phyloP scores from a whole-genome alignment of 1,140 invertebrate genomes.

The Scaptomyza hsui region DNA sequence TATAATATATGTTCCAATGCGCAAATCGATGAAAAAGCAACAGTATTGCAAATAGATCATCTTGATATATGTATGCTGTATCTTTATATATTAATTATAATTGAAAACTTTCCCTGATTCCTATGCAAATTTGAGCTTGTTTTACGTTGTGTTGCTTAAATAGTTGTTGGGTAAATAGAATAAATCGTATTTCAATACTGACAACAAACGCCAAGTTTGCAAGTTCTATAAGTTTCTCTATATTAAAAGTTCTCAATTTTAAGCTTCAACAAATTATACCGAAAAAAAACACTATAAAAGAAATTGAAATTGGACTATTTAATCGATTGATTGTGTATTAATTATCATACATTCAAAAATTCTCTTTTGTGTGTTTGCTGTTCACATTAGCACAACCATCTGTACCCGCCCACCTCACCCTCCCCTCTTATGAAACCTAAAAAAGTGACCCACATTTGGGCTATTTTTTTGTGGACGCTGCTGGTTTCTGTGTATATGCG shows the following conservation, averaged over 20 bases:
- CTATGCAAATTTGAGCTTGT: no score
- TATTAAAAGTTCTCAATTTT: not conserved
- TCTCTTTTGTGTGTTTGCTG: constrained; percentile 20
- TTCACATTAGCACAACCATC: constrained; percentile 34
- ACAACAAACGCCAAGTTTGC: no score
- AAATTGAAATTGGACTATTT: constrained; percentile 62
- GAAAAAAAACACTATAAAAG: constrained; percentile 21
- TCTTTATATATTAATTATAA: no score
- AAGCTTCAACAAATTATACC: constrained; percentile 5
- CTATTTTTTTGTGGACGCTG: constrained; percentile 12
- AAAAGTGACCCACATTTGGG: constrained; percentile 45
- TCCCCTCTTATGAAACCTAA: constrained; percentile 21
- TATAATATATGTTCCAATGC: constrained; percentile 39
- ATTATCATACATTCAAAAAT: constrained; percentile 59
- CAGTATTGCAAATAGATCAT: constrained; percentile 67
- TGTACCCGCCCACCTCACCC: not conserved
- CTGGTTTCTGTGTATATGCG: constrained; percentile 4
- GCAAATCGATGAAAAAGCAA: constrained; percentile 59
- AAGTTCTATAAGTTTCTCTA: not conserved
- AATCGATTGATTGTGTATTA: constrained; percentile 55
- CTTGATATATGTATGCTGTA: not conserved
- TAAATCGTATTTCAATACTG: no score
- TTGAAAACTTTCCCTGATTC: no score
- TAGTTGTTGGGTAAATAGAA: no score
- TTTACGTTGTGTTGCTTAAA: no score